phyloP scores from a whole-genome alignment of 2,113 vertebrate species.

The Steatornis caripensis region DNA sequence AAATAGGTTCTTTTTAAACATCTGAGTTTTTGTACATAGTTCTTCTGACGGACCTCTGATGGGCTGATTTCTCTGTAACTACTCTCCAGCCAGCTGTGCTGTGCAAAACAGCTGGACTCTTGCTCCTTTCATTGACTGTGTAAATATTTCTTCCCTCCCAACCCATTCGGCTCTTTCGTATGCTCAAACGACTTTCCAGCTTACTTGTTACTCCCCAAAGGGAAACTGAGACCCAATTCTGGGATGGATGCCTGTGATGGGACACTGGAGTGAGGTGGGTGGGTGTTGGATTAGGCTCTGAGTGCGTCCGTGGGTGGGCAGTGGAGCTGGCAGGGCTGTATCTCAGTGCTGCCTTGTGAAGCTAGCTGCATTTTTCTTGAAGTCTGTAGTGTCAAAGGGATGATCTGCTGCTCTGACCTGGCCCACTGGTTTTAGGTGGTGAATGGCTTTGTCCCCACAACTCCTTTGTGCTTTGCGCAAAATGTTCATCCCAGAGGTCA shows the following conservation, averaged over 20 bases:
- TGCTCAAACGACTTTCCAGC: not conserved
- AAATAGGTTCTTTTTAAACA: not conserved
- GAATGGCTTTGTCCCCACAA: not conserved
- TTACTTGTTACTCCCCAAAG: not conserved
- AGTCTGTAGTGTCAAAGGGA: not conserved
- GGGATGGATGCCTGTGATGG: not conserved
- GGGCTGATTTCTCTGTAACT: not conserved
- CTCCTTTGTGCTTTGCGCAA: not conserved
- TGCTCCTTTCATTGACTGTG: not conserved
- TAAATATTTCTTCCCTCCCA: constrained; percentile 28
- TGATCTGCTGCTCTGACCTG: not conserved
- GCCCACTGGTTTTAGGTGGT: not conserved
- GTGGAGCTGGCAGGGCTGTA: not conserved
- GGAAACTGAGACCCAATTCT: not conserved
- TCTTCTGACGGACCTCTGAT: not conserved
- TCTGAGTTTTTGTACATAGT: constrained; percentile 39
- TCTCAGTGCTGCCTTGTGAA: not conserved
- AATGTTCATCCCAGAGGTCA: not conserved
- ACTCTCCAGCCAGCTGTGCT: not conserved
- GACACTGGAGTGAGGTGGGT: not conserved
- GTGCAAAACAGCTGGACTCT: not conserved
- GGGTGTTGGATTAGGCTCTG: not conserved
- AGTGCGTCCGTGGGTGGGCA: not conserved
- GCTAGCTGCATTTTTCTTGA: not conserved
- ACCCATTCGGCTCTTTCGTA: not conserved